Base-by-base conservation (phyloP, 2,888 invertebrate species). In the Crocallis elinguaria region DNA sequence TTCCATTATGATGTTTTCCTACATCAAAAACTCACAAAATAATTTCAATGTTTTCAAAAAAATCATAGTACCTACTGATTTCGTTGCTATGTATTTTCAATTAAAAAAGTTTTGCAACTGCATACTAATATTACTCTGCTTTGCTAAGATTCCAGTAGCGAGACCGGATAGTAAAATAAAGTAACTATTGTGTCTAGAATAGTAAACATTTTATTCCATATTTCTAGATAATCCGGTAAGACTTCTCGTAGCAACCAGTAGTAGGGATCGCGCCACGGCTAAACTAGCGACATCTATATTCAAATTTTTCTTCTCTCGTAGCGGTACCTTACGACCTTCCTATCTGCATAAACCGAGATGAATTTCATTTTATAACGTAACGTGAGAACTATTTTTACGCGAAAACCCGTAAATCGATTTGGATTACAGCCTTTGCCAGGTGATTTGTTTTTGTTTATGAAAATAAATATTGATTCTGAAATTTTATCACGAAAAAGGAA, bases 271-370 rank as follows among this genome's bases (percentile, higher is more conserved):
- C 16, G 21, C 8, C 21, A 9, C 29, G 14, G 21, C 30, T 37
- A 46, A 37, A 85, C 83, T 76, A 68, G 80, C 75, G 78, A 86
- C 84, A 84, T 86, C 85, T 86, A 86, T 86, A 88, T 88, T 89
- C 85, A 88, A 89, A 88, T 88, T 87, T 87, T 85, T 84, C 75
- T 56, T 74, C 75, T 67, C 73, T 72, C 73, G 64, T 41, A 64
- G 65, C 66, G 66, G 71, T 73, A 76, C 77, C 76, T 80, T 78
- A 79, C 82, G 79, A 79, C 77, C 74, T 70, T 69, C 66, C 67
- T 74, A 79, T 82, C 79, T 82, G 82, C 82, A 82, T 85, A 82
- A 82, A 82, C 70, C 73, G 66, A 80, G 79, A 86, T 82, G 79
- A 84, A 84, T 81, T 84, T 78, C 76, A 82, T 83, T 84, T 82